These are phyloP conservation scores for Amblyornis subalaris DNA, from an alignment of 2,113 vertebrate genomes.

Conservation along the genomic window DNA sequence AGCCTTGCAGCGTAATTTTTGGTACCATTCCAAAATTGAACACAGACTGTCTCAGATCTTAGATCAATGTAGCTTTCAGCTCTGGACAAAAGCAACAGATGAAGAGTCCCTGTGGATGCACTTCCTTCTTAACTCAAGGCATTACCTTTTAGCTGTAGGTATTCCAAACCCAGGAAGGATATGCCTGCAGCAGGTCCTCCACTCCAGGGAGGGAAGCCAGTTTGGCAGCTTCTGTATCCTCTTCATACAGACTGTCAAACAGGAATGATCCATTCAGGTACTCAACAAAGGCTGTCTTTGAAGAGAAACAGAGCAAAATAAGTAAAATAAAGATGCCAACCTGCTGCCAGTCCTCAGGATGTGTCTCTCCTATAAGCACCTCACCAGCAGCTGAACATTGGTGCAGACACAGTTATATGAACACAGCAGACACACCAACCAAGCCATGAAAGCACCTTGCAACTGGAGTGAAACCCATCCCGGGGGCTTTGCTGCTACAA, in stretches of 20 bases:
- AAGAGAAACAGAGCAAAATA: background rate
- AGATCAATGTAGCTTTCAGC: conserved; percentile 45
- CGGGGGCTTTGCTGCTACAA: background rate
- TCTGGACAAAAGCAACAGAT: conserved; percentile 34
- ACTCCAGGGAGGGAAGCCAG: conserved; percentile 75
- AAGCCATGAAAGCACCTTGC: background rate
- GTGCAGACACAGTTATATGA: background rate
- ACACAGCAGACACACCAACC: background rate
- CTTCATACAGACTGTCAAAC: conserved; percentile 79
- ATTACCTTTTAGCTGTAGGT: background rate
- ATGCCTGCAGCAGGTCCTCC: conserved; percentile 75
- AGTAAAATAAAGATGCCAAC: background rate
- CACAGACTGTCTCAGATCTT: conserved; percentile 32
- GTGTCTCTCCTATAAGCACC: background rate
- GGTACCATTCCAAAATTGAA: conserved; percentile 22
- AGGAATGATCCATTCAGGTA: conserved; percentile 79
- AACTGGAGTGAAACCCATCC: background rate
- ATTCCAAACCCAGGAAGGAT: conserved; percentile 76
- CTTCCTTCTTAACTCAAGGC: conserved; percentile 4
- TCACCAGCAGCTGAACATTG: background rate
- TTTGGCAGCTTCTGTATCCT: conserved; percentile 76
- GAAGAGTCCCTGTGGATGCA: conserved; percentile 11
- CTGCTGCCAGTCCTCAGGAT: background rate
- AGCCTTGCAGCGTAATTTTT: background rate
- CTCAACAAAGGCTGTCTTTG: conserved; percentile 87